Percentiles rank a stretch among this genome's conserved stretches.
Evolutionary conservation across 53 echinoderm and acorn worm genomes (phyloP).

Genomic region (Mesocentrotus franciscanus): DNA sequence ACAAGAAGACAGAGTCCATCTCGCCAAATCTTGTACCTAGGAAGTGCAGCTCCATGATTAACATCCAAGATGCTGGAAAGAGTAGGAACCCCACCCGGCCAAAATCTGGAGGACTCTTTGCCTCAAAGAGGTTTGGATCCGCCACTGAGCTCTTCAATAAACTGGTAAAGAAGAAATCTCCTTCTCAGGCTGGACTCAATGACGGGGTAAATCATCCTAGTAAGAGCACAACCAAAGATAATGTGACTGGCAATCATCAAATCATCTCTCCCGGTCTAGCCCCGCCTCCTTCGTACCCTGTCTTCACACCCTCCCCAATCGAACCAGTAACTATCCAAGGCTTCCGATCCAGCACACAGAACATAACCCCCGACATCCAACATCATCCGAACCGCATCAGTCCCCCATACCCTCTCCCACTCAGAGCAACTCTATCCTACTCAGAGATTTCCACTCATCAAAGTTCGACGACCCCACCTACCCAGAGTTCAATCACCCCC

Average conservation of each 20-base stretch:
- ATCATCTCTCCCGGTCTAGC: constrained; percentile 59
- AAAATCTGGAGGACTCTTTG: constrained; percentile 56
- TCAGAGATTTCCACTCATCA: constrained; percentile 72
- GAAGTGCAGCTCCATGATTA: constrained; percentile 73
- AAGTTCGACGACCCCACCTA: constrained; percentile 66
- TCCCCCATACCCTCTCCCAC: constrained; percentile 86
- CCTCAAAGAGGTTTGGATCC: constrained; percentile 92
- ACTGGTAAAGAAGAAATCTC: constrained; percentile 81
- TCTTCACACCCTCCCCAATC: constrained; percentile 11
- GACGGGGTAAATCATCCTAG: neutral
- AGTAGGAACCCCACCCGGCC: constrained; percentile 36
- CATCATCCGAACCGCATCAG: constrained; percentile 67
- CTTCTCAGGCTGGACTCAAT: constrained; percentile 30
- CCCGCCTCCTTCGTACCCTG: constrained; percentile 62
- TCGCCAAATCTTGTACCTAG: constrained; percentile 35
- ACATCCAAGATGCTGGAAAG: constrained; percentile 59
- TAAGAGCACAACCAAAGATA: neutral
- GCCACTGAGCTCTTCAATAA: constrained; percentile 87
- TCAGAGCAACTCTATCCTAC: constrained; percentile 87
- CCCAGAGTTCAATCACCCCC: constrained; percentile 38
- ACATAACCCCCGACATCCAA: neutral
- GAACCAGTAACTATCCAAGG: neutral
- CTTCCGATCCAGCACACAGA: constrained; percentile 5
- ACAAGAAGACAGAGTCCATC: constrained; percentile 22
- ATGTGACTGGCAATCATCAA: neutral